Percentiles rank a stretch among this genome's conserved stretches.
These are phyloP conservation scores for Neoarius graeffei DNA, from an alignment of 2,113 vertebrate species.

Conservation along the genomic window DNA sequence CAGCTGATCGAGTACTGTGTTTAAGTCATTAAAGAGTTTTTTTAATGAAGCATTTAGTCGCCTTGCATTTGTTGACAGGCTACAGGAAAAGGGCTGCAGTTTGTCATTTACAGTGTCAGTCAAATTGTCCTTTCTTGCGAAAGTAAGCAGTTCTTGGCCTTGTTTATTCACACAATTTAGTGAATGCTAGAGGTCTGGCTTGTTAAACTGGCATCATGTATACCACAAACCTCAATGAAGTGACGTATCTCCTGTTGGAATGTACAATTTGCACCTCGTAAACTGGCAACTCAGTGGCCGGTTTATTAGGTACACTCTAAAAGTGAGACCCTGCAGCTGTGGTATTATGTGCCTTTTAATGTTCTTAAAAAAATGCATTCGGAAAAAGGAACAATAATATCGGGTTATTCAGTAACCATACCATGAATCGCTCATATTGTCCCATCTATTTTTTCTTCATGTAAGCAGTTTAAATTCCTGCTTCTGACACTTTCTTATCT, in stretches of 20 bases:
- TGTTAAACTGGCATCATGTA: constrained; percentile 6
- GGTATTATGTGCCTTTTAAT: not conserved
- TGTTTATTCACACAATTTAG: not conserved
- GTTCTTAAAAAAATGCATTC: not conserved
- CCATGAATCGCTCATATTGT: not conserved
- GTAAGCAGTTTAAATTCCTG: constrained; percentile 16
- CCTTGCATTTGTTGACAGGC: not conserved
- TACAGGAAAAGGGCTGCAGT: constrained; percentile 3
- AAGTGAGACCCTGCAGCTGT: too few relatives aligned
- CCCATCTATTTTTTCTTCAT: not conserved
- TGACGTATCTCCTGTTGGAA: not conserved
- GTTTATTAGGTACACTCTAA: constrained; percentile 1
- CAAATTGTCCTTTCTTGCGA: not conserved
- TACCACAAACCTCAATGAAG: not conserved
- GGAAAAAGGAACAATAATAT: not conserved
- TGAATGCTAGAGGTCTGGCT: not conserved
- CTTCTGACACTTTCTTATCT: not conserved
- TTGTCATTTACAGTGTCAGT: constrained; percentile 4
- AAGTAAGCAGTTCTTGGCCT: constrained; percentile 2
- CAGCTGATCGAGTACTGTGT: not conserved
- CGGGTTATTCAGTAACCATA: not conserved
- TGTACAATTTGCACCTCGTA: constrained; percentile 24
- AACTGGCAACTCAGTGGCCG: not conserved
- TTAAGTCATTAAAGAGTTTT: not conserved
- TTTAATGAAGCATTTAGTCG: not conserved